Evolutionary conservation across 2,797 vertebrate species (phyloP), one percentile per base, ranked within the genome.

Genomic region (Champsocephalus gunnari): DNA sequence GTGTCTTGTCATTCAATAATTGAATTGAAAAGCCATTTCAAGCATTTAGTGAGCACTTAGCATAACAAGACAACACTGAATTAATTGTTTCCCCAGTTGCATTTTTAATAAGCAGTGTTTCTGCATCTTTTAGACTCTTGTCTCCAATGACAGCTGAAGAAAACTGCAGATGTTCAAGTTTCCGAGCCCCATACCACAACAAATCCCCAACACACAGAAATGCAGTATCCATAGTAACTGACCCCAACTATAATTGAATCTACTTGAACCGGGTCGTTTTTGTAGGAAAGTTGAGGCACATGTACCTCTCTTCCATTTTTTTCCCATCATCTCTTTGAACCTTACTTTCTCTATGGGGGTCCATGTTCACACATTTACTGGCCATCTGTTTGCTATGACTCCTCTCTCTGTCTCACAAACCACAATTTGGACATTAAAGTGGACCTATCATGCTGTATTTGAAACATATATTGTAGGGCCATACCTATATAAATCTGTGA

Each of bases 301-400:
- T 4, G 38, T 19, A 17, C 17, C 16, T 32, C 28, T 16, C 34
- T 44, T 16, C 54, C 9, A 28, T 61, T 21, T 28, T 21, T 5
- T 63, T 4, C 41, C 12, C 5, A 12, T 49, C 9, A 19, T 49
- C 8, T 11, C 12, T 13, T 12, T 9, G 21, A 8, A 12, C 12
- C 2, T 43, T 6, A 66, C 53, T 68, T 8, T 9, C 34, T 57
- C 28, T 12, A 7, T 21, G 48, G 32, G 24, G n/a, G 34, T 63
- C 32, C 16, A 45, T 54, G 47, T 79, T 81, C 48, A 63, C 43
- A 65, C 32, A 19, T 63, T 57, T 62, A 54, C 28, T 38, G 51
- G 7, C n/a, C 71, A 61, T 82, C 61, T 83, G 82, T 73, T 80
- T 73, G 49, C 74, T 64, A 77, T 17, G 41, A 66, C 56, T 66